A percentile compares a stretch with the other conserved stretches of the same genome.
Evolutionary conservation across 2,113 vertebrate genomes (phyloP).

Genomic region (Casuarius casuarius): DNA sequence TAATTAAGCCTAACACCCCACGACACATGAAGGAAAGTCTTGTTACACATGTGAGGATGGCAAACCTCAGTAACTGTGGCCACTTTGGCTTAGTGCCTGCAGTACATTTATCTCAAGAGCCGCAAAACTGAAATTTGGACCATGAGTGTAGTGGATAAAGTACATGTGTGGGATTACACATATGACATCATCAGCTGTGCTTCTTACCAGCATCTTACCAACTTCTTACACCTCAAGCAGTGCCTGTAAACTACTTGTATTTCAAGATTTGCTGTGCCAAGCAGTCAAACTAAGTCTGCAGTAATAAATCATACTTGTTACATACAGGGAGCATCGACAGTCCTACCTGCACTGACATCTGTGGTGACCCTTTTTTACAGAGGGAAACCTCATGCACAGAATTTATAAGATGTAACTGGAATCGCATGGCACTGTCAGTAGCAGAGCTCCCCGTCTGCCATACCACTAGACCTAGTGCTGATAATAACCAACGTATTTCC

Average conservation of each 20-base stretch:
- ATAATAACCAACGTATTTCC: background rate
- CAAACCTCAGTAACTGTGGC: background rate
- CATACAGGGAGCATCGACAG: background rate
- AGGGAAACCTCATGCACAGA: background rate
- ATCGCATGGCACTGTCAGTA: background rate
- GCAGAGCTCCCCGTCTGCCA: background rate
- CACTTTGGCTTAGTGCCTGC: background rate
- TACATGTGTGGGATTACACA: background rate
- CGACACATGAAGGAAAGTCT: background rate
- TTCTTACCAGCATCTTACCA: background rate
- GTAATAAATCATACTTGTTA: background rate
- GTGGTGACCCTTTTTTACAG: background rate
- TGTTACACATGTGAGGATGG: background rate
- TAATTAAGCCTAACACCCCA: background rate
- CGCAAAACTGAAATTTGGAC: background rate
- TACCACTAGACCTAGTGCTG: background rate
- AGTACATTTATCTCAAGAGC: background rate
- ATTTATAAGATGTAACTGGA: background rate
- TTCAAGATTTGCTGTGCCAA: background rate
- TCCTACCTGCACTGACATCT: background rate
- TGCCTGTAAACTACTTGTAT: background rate
- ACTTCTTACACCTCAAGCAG: background rate
- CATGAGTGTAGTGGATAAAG: background rate
- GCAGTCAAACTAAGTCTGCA: background rate
- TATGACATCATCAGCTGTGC: background rate